A percentile compares a stretch with the other conserved stretches of the same genome.
These are phyloP conservation scores for Leucoraja erinaceus DNA, from an alignment of 2,113 vertebrate species.

Conservation along the genomic window DNA sequence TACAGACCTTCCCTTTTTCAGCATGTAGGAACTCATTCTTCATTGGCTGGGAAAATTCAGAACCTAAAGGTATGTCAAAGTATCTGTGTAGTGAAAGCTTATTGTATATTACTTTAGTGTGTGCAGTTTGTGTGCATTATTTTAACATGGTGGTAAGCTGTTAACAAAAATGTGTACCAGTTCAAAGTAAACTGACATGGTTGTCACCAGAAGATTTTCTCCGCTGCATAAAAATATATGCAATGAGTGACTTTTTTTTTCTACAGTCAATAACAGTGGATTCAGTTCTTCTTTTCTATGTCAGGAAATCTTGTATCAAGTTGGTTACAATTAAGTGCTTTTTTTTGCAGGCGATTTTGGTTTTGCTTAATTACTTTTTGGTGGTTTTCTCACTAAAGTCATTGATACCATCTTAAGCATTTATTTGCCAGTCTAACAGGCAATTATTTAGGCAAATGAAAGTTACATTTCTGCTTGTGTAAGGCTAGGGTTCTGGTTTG, in stretches of 20 bases:
- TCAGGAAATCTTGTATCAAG: not conserved
- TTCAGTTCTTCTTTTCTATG: not conserved
- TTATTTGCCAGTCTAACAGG: no score
- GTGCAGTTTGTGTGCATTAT: not conserved
- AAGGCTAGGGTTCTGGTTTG: no score
- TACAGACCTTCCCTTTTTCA: conserved; percentile 70
- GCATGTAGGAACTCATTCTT: conserved; percentile 60
- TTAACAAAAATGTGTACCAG: not conserved
- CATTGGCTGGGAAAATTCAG: conserved; percentile 55
- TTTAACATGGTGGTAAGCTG: not conserved
- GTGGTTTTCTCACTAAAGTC: no score
- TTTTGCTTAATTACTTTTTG: not conserved
- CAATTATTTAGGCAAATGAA: no score
- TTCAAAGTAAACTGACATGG: not conserved
- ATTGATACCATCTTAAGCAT: no score
- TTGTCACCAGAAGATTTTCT: not conserved
- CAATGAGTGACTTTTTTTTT: not conserved
- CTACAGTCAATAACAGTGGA: not conserved
- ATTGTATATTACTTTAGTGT: not conserved
- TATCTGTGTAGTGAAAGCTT: not conserved
- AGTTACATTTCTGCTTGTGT: no score
- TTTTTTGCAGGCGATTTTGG: not conserved
- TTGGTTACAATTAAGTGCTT: not conserved
- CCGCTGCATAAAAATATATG: not conserved
- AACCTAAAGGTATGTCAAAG: conserved; percentile 56